Base-by-base conservation (phyloP, 2,888 invertebrate species). In the Amphipyra berbera region DNA sequence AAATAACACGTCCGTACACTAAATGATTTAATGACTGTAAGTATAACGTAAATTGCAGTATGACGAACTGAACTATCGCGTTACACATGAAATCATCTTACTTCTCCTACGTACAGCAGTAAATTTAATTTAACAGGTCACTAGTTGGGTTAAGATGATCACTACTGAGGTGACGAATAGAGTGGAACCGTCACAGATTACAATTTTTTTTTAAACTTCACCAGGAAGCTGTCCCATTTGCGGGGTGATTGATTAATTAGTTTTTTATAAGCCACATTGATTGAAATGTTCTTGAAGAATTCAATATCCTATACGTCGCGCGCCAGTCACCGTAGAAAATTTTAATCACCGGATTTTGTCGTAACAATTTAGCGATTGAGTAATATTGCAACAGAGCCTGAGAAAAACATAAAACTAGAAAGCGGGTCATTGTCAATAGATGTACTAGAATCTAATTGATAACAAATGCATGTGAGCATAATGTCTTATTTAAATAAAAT, bases 91-190 rank as follows among this genome's bases (percentile, higher is more conserved):
- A 78, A 55, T 73, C 73, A 74, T 70, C 69, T 68, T 14, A 53
- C 42, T 54, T 60, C 55, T 68, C 61, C 64, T 72, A 68, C 64
- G 58, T 70, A 50, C 46, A 56, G 63, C 57, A 57, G 70, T 68
- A 68, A 78, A 76, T 63, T 61, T 64, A 90, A 91, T 92, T 92
- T 90, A 87, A 88, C 88, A 90, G 89, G 88, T 88, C 88, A 89
- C 75, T 84, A 79, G 83, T 73, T 85, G 78, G 86, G 83, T 84
- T 87, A 82, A 83, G 82, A 82, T 48, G 57, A 45, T 55, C 82
- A 83, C 68, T 80, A 81, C 76, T 79, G 72, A 81, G 78, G 71
- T 76, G 77, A 67, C 73, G 79, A 81, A 71, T 68, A 78, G 81
- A 87, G 78, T 85, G 84, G 80, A 88, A 87, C 87, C 77, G 79